Evolutionary conservation across 2,888 invertebrate species (phyloP).

Genomic region (Conops quadrifasciatus): DNA sequence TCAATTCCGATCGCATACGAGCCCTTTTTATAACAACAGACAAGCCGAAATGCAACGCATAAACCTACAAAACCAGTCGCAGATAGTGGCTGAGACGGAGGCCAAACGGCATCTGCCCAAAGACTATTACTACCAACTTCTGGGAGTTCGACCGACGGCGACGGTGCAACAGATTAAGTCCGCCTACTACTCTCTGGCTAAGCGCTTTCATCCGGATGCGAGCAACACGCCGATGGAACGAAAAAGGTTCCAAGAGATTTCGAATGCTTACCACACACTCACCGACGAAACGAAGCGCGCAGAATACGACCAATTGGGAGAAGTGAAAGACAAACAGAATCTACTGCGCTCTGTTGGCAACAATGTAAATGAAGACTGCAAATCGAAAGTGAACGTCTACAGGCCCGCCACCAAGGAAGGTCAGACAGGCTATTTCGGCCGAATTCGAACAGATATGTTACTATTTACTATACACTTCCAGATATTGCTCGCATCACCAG

Average conservation of each 20-base stretch:
- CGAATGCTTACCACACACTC: conserved; percentile 95
- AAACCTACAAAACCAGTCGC: conserved; percentile 42
- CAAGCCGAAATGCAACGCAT: conserved; percentile 50
- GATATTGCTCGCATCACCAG: conserved; percentile 48
- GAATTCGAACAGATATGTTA: neutral
- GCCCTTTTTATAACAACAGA: conserved; percentile 57
- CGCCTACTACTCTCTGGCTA: conserved; percentile 60
- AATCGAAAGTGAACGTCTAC: conserved; percentile 34
- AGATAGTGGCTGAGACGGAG: conserved; percentile 42
- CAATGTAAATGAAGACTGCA: conserved; percentile 38
- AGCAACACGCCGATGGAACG: conserved; percentile 50
- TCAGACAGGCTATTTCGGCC: conserved; percentile 16
- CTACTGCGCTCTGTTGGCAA: conserved; percentile 46
- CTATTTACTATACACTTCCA: conserved; percentile 38
- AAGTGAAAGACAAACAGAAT: conserved; percentile 50
- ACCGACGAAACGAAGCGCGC: conserved; percentile 85
- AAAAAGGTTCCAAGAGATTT: conserved; percentile 80
- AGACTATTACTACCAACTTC: conserved; percentile 59
- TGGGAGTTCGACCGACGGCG: conserved; percentile 54
- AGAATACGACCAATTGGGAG: conserved; percentile 60
- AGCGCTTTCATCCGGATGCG: conserved; percentile 62
- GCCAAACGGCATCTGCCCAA: conserved; percentile 50
- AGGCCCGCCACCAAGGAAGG: conserved; percentile 43
- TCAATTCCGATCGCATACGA: conserved; percentile 53
- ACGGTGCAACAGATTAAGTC: conserved; percentile 57